phyloP scores from a whole-genome alignment of 2,888 invertebrate genomes.

The Dugesia japonica region DNA sequence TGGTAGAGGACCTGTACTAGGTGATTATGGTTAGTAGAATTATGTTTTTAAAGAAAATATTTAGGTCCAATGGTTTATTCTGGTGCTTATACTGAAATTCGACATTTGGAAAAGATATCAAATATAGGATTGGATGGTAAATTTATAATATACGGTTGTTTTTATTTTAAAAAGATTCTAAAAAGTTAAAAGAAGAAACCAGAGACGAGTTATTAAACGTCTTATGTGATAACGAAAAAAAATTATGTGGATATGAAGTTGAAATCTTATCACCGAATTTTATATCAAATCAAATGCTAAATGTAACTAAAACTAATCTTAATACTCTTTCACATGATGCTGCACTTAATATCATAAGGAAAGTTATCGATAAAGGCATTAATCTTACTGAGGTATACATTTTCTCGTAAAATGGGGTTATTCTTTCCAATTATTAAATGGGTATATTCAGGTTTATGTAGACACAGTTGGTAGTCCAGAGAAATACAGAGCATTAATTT shows the following conservation, averaged over 20 bases:
- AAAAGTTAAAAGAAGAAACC: slow-evolving; percentile 73
- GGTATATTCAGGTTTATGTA: slow-evolving; percentile 61
- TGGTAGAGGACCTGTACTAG: slow-evolving; percentile 82
- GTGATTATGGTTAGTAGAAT: slow-evolving; percentile 48
- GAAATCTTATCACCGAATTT: slow-evolving; percentile 73
- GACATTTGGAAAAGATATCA: slow-evolving; percentile 55
- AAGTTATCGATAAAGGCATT: slow-evolving; percentile 61
- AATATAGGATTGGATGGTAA: slow-evolving; percentile 62
- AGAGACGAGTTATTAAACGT: slow-evolving; percentile 68
- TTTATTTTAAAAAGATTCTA: slow-evolving; percentile 57
- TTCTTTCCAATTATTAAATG: too few relatives aligned
- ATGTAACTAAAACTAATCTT: slow-evolving; percentile 66
- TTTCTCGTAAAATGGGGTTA: too few relatives aligned
- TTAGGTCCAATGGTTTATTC: slow-evolving; percentile 85
- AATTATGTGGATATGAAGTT: slow-evolving; percentile 65
- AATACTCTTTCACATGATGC: slow-evolving; percentile 90
- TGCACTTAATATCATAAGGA: slow-evolving; percentile 68
- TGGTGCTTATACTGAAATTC: slow-evolving; percentile 65
- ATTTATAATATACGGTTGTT: too few relatives aligned
- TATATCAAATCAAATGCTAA: slow-evolving; percentile 74
- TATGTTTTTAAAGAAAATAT: slow-evolving; percentile 38
- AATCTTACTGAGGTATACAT: slow-evolving; percentile 57
- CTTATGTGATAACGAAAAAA: slow-evolving; percentile 54
- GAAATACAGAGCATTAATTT: slow-evolving; percentile 60
- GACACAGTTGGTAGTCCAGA: slow-evolving; percentile 92